Evolutionary conservation across 2,888 invertebrate species (phyloP).

Genomic region (Parelbella ahira): DNA sequence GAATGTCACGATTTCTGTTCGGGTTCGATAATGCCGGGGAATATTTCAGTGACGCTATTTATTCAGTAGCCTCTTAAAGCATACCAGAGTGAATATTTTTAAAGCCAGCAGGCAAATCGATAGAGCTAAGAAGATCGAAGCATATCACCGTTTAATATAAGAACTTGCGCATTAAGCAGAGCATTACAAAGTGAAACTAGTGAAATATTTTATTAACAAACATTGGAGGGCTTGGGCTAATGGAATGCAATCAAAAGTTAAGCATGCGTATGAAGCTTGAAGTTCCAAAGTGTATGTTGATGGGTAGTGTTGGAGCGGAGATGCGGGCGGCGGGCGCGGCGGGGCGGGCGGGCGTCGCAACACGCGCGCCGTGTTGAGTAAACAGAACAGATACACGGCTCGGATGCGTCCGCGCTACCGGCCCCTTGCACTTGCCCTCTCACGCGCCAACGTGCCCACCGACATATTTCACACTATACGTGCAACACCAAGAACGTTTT

Average conservation of each 20-base stretch:
- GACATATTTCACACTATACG: no score
- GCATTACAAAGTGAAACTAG: constrained; percentile 28
- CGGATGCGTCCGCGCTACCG: constrained; percentile 42
- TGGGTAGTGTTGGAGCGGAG: constrained; percentile 43
- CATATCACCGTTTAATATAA: not conserved
- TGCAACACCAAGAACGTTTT: no score
- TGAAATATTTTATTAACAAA: constrained; percentile 38
- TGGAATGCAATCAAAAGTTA: constrained; percentile 56
- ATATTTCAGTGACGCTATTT: constrained; percentile 20
- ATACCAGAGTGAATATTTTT: constrained; percentile 15
- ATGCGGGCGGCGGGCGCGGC: constrained; percentile 32
- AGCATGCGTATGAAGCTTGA: constrained; percentile 51
- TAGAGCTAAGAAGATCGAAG: constrained; percentile 2
- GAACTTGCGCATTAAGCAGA: constrained; percentile 2
- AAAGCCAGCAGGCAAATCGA: constrained; percentile 8
- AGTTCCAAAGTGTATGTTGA: constrained; percentile 52
- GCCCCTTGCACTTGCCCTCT: no score
- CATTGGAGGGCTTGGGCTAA: constrained; percentile 44
- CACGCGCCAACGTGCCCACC: no score
- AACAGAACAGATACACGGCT: constrained; percentile 59
- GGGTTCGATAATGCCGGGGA: constrained; percentile 26
- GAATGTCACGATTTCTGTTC: constrained; percentile 55
- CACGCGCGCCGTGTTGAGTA: constrained; percentile 60
- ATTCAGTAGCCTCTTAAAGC: constrained; percentile 21
- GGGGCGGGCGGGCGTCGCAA: constrained; percentile 34